Percentiles rank a stretch among this genome's conserved stretches.
Evolutionary conservation across 1,140 invertebrate species (phyloP).

Genomic region (Agraylea sexmaculata): DNA sequence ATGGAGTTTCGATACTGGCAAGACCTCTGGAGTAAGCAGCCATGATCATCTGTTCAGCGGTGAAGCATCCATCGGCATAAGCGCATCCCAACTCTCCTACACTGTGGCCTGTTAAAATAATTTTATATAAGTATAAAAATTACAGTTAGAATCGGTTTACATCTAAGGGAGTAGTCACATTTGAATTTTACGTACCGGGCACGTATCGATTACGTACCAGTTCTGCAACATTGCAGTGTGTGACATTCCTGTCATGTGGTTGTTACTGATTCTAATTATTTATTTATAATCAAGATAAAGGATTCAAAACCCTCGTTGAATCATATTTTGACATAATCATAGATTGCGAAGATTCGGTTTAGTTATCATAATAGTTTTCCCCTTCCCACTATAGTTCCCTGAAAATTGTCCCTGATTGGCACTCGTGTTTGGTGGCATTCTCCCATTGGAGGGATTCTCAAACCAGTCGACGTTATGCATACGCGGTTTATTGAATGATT

Average conservation of each 20-base stretch:
- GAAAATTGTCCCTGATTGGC: too few species aligned
- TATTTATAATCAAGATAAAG: conserved; percentile 4
- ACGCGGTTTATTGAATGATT: too few species aligned
- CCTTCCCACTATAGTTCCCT: too few species aligned
- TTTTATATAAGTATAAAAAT: conserved; percentile 2
- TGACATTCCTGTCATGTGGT: too few species aligned
- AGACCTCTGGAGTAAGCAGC: conserved; percentile 75
- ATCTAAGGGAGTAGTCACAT: not conserved
- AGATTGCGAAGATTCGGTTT: conserved; percentile 21
- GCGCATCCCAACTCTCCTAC: conserved; percentile 80
- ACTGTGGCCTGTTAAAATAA: conserved; percentile 48
- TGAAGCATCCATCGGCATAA: conserved; percentile 79
- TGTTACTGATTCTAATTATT: conserved; percentile 3
- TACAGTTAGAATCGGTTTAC: not conserved
- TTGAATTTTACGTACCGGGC: too few species aligned
- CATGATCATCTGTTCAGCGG: conserved; percentile 70
- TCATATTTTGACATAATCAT: conserved; percentile 28
- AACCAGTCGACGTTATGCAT: too few species aligned
- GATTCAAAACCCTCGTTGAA: not conserved
- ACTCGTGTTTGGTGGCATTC: too few species aligned
- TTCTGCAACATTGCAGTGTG: too few species aligned
- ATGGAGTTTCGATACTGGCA: conserved; percentile 66
- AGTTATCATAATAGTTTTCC: not conserved
- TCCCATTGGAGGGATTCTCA: too few species aligned
- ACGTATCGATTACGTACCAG: too few species aligned